A percentile compares a stretch with the other conserved stretches of the same genome.
phyloP scores from a whole-genome alignment of 2,888 invertebrate species.

The Alloplasta piceator region DNA sequence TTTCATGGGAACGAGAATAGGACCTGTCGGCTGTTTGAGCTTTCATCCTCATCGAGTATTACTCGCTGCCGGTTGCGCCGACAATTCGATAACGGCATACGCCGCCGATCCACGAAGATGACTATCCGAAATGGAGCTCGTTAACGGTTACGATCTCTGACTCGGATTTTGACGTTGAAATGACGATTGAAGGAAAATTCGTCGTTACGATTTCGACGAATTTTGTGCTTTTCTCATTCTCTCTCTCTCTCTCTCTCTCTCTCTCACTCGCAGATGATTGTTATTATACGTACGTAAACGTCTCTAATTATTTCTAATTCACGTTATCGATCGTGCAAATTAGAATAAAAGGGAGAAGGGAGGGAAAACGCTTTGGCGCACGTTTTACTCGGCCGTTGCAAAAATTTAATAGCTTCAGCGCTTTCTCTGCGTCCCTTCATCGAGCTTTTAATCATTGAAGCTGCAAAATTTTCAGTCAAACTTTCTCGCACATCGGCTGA shows the following conservation, averaged over 20 bases:
- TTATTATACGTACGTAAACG: too few relatives aligned
- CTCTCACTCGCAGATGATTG: not conserved
- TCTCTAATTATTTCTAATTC: not conserved
- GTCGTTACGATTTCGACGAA: not conserved
- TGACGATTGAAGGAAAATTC: not conserved
- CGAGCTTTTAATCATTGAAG: not conserved
- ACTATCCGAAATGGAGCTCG: slow-evolving; percentile 82
- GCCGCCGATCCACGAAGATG: slow-evolving; percentile 89
- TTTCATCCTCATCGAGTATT: slow-evolving; percentile 95
- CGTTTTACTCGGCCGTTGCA: slow-evolving; percentile 26
- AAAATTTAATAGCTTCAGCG: slow-evolving; percentile 33
- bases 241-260: not conserved
- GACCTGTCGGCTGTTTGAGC: slow-evolving; percentile 93
- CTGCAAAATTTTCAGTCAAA: too few relatives aligned
- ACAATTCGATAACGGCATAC: slow-evolving; percentile 94
- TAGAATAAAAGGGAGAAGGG: not conserved
- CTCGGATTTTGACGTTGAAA: slow-evolving; percentile 41
- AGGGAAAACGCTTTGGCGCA: slow-evolving; percentile 24
- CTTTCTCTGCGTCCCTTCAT: slow-evolving; percentile 32
- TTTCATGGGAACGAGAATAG: slow-evolving; percentile 93
- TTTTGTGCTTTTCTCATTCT: not conserved
- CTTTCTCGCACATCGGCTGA: too few relatives aligned
- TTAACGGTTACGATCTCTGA: slow-evolving; percentile 73
- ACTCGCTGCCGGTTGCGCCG: slow-evolving; percentile 94
- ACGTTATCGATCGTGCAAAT: slow-evolving; percentile 3